phyloP scores from a whole-genome alignment of 2,797 vertebrate species.

The Podargus strigoides region DNA sequence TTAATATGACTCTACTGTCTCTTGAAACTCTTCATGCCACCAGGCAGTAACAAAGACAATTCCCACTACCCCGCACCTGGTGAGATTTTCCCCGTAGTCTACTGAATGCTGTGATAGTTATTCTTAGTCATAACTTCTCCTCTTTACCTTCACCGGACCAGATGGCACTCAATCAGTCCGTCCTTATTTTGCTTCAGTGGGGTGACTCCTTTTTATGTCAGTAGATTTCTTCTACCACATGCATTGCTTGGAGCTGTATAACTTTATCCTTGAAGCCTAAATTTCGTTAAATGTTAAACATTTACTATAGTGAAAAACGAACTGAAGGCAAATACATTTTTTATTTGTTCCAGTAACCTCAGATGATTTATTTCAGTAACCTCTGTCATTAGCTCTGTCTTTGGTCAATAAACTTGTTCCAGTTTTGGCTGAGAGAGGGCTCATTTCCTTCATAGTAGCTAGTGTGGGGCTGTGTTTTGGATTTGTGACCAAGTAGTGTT shows the following conservation, averaged over 20 bases:
- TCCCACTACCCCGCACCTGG: neutral
- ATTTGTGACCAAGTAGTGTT: neutral
- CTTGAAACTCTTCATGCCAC: neutral
- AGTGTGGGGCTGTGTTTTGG: neutral
- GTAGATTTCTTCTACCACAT: neutral
- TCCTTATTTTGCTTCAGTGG: neutral
- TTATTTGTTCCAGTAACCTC: neutral
- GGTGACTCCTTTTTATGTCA: neutral
- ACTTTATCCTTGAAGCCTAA: no score
- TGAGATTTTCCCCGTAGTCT: neutral
- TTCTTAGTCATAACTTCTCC: neutral
- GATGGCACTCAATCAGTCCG: neutral
- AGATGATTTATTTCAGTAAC: neutral
- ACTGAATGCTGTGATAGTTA: neutral
- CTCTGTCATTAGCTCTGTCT: neutral
- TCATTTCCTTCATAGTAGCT: neutral
- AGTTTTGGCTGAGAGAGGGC: neutral
- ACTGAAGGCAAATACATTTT: neutral
- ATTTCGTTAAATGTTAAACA: no score
- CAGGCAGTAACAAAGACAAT: neutral
- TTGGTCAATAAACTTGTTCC: neutral
- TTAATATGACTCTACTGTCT: neutral
- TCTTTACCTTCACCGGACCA: neutral
- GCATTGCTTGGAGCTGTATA: neutral
- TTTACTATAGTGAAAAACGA: neutral